A percentile compares a stretch with the other conserved stretches of the same genome.
phyloP scores from a whole-genome alignment of 1,140 invertebrate species.

The Marisa cornuarietis region DNA sequence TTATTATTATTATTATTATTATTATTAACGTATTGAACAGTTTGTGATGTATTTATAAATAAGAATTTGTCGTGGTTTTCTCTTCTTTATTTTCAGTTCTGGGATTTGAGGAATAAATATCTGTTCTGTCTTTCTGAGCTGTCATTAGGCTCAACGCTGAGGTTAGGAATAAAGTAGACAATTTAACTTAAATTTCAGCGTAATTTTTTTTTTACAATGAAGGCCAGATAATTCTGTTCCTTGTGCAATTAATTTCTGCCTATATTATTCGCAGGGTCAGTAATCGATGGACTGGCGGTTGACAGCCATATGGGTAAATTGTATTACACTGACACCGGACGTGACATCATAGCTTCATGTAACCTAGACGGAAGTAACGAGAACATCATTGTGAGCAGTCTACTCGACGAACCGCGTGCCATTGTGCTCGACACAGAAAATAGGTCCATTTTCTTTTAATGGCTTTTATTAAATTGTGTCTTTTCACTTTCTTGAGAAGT shows the following conservation, averaged over 20 bases:
- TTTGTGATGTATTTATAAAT: not conserved
- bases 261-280: constrained; percentile 21
- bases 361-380: constrained; percentile 27
- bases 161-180: not conserved
- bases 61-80: not conserved
- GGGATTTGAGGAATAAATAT: not conserved
- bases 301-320: constrained; percentile 29
- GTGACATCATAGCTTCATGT: constrained; percentile 36
- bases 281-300: constrained; percentile 39
- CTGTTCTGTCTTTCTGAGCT: not conserved
- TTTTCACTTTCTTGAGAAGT: not conserved
- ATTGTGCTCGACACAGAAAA: constrained; percentile 38
- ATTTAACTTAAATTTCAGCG: not conserved
- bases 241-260: not conserved
- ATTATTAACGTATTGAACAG: no score
- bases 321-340: constrained; percentile 47
- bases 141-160: not conserved
- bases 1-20: no score
- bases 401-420: constrained; percentile 54
- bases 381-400: constrained; percentile 25
- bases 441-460: constrained; percentile 13
- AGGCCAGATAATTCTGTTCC: not conserved
- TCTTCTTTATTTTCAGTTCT: not conserved
- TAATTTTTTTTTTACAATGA: no score
- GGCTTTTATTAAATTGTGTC: no score